Evolutionary conservation across 2,888 invertebrate genomes (phyloP), one percentile per base, ranked within the genome.

Genomic region (Andrena fulva): DNA sequence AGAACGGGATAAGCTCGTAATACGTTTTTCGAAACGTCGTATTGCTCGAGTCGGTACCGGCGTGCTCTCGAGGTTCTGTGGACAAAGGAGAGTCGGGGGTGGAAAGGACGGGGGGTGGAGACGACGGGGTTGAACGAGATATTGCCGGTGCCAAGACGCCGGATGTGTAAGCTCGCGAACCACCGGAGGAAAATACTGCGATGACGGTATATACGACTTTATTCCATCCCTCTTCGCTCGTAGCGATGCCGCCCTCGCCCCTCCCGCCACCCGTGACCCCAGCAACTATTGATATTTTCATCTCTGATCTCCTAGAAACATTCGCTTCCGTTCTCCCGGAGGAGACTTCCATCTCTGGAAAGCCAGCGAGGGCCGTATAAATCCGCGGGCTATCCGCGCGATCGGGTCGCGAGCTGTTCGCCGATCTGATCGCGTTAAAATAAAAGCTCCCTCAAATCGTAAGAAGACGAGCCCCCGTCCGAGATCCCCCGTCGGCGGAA

Each of bases 11-110:
- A 86, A 89, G 86, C 79, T 83, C 69, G 84, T 87, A 89, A 88
- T 89, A 89, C 82, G 88, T 87, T 89, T 82, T 77, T 86, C 76
- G 80, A 77, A 85, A 87, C 86, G 84, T 85, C 86, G 87, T 82
- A 82, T 82, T 81, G 78, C 67, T 59, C 78, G 76, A 66, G 73
- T 77, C 85, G 73, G 64, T 75, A 27, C 76, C 76, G 78, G 66
- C 77, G 78, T 81, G 81, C 81, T 42, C 71, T 12, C 78, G 69
- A 72, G 82, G 50, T 75, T 77, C 70, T 69, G 52, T 63, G 80
- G 62, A 76, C 69, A 80, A 77, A 82, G 72, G 35, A 33, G 48
- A 24, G 33, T 16, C 48, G 63, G 2, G 42, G 48, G 12, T 10
- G 42, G 8, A 31, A 52, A 7, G 27, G 66, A 4, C 0, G 27